These are phyloP conservation scores for Zosterops pallidus DNA, from an alignment of 2,113 vertebrate species.

Conservation along the genomic window DNA sequence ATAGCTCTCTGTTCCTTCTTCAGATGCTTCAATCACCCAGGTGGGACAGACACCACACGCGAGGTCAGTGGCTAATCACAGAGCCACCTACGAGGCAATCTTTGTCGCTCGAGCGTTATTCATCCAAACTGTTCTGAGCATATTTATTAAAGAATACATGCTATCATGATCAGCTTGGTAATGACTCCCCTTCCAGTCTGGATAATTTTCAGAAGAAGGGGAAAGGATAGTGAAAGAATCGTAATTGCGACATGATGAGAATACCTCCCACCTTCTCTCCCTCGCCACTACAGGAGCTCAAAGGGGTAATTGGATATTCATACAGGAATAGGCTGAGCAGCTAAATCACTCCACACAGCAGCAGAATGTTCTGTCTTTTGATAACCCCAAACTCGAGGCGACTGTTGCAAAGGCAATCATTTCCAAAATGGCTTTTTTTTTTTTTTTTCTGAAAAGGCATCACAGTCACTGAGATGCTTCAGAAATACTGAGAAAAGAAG, in stretches of 20 bases:
- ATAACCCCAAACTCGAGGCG: not conserved
- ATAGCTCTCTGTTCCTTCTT: slow-evolving; percentile 21
- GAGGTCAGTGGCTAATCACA: slow-evolving; percentile 38
- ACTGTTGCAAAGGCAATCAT: not conserved
- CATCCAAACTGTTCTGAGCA: not conserved
- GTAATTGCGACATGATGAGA: not conserved
- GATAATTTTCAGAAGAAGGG: not conserved
- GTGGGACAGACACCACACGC: not conserved
- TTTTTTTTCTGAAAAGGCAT: not conserved
- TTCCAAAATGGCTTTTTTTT: not conserved
- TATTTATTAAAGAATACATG: slow-evolving; percentile 22
- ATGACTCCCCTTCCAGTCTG: not conserved
- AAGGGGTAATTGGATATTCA: slow-evolving; percentile 30
- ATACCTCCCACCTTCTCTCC: not conserved
- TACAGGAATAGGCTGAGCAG: not conserved
- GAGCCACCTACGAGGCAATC: not conserved
- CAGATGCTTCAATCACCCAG: not conserved
- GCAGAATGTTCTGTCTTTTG: not conserved
- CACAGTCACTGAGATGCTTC: not conserved
- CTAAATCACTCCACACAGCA: not conserved
- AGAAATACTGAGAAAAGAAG: not conserved
- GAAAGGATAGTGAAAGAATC: not conserved
- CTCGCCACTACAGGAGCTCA: not conserved
- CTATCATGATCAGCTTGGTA: not conserved
- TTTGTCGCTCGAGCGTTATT: not conserved